Percentiles rank a stretch among this genome's conserved stretches.
Conservation (phyloP, 2,888 invertebrate genomes). For the Stenotaenia linearis region DNA sequence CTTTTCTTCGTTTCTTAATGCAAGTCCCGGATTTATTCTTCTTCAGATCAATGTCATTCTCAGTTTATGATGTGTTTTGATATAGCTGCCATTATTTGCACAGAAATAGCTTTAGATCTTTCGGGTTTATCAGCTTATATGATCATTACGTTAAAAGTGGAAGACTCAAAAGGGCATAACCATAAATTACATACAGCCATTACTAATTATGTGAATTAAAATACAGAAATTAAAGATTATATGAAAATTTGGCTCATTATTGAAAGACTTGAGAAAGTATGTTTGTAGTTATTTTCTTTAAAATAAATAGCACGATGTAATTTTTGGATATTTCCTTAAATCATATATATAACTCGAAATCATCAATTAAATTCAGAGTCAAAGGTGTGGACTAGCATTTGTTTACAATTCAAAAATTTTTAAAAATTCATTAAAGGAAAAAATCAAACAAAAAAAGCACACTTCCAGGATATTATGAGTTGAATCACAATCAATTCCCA, state of each 20-base stretch:
- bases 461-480: not conserved
- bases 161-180: not conserved
- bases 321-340: not conserved
- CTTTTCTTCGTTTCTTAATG: too few relatives aligned
- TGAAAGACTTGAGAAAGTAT: too few relatives aligned
- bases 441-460: not conserved
- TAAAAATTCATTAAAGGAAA: not conserved
- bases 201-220: not conserved
- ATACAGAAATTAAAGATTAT: not conserved
- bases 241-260: not conserved
- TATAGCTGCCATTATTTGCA: not conserved
- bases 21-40: not conserved
- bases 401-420: not conserved
- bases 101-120: not conserved
- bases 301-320: not conserved
- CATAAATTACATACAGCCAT: not conserved
- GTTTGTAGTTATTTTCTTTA: not conserved
- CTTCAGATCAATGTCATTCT: not conserved
- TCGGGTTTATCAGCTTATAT: not conserved
- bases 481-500: not conserved
- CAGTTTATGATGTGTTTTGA: not conserved
- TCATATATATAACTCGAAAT: not conserved
- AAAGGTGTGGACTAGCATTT: not conserved
- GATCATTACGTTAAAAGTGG: not conserved
- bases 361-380: not conserved